A percentile compares a stretch with the other conserved stretches of the same genome.
Evolutionary conservation across 2,888 invertebrate species (phyloP).

Genomic region (Sisyra terminalis): DNA sequence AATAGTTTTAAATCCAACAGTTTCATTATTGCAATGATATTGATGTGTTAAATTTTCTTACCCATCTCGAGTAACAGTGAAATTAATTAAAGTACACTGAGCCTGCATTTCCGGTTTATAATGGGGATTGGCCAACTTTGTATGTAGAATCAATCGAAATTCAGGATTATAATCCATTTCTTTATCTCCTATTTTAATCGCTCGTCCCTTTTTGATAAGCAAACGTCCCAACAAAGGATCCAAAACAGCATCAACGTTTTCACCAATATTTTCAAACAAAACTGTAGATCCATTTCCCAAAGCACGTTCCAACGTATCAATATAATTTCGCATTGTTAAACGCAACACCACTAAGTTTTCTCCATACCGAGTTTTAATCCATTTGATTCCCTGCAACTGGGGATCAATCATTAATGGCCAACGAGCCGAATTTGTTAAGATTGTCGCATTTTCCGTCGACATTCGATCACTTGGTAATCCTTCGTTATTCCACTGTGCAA

Average conservation of each 20-base stretch:
- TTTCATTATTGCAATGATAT: no score
- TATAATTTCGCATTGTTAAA: slow-evolving; percentile 63
- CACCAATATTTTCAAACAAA: slow-evolving; percentile 79
- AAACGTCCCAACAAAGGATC: slow-evolving; percentile 78
- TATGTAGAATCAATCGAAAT: slow-evolving; percentile 77
- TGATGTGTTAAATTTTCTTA: slow-evolving; percentile 19
- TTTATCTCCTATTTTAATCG: slow-evolving; percentile 73
- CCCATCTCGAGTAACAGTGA: slow-evolving; percentile 86
- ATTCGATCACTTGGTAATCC: slow-evolving; percentile 82
- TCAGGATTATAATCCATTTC: slow-evolving; percentile 75
- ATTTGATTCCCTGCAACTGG: slow-evolving; percentile 76
- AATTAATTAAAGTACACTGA: slow-evolving; percentile 88
- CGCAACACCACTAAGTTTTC: slow-evolving; percentile 54
- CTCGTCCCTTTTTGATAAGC: slow-evolving; percentile 73
- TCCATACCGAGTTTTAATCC: slow-evolving; percentile 84
- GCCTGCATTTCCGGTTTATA: slow-evolving; percentile 96
- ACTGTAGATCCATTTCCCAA: slow-evolving; percentile 59
- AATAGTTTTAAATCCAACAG: slow-evolving; percentile 1
- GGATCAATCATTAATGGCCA: slow-evolving; percentile 96
- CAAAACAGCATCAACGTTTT: slow-evolving; percentile 76
- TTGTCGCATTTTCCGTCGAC: slow-evolving; percentile 90
- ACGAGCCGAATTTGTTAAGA: slow-evolving; percentile 71
- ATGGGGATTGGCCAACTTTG: slow-evolving; percentile 89
- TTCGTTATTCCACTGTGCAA: slow-evolving; percentile 91
- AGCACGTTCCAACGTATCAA: slow-evolving; percentile 66